phyloP scores from a whole-genome alignment of 2,888 invertebrate species.

The Empis livida region DNA sequence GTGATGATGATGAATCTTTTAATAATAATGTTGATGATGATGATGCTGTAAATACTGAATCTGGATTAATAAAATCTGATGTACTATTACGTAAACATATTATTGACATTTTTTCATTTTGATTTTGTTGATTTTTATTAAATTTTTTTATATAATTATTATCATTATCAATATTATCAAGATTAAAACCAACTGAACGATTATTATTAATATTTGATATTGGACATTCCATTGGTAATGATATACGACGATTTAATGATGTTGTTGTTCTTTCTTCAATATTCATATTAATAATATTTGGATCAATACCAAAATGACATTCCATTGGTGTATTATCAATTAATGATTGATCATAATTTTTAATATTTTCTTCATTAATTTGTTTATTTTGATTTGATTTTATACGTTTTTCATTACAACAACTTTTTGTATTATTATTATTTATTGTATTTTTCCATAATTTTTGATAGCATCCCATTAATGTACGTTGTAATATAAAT shows the following conservation, averaged over 20 bases:
- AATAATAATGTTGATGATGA: neutral
- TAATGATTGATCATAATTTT: no score
- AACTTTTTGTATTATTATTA: no score
- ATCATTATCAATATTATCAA: neutral
- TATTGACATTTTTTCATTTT: neutral
- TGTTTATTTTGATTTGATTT: neutral
- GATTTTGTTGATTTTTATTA: neutral
- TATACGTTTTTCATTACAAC: no score
- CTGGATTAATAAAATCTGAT: neutral
- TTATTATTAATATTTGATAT: neutral
- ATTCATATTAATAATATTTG: neutral
- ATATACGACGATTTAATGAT: neutral
- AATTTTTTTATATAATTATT: no score
- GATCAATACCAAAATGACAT: conserved; percentile 1
- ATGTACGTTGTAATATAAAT: neutral
- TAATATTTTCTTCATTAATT: neutral
- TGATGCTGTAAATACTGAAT: neutral
- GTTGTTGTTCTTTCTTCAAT: neutral
- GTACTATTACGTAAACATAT: no score
- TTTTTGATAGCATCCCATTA: conserved; percentile 13
- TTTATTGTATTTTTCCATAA: no score
- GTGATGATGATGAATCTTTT: neutral
- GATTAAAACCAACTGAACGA: no score
- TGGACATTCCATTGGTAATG: conserved; percentile 1
- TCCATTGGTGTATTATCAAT: neutral